phyloP scores from a whole-genome alignment of 2,113 vertebrate species.

The Boulengerochromis microlepis region DNA sequence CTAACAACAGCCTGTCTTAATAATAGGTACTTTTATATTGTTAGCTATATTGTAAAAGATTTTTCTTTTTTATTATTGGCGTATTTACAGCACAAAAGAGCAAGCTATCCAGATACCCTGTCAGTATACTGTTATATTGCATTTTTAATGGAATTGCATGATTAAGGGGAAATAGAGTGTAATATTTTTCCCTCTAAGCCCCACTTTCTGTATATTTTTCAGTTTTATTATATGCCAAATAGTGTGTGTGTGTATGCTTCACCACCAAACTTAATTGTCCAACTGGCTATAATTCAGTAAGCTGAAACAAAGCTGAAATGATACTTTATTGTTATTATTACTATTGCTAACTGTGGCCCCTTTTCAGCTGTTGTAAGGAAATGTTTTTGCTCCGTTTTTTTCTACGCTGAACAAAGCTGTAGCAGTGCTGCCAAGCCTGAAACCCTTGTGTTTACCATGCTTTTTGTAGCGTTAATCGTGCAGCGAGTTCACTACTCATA shows the following conservation, averaged over 20 bases:
- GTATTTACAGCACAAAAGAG: not conserved
- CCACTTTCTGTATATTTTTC: not conserved
- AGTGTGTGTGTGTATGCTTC: not conserved
- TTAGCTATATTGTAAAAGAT: not conserved
- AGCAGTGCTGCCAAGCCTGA: constrained; percentile 60
- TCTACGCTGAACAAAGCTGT: constrained; percentile 55
- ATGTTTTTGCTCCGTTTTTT: constrained; percentile 36
- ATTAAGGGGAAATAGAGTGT: not conserved
- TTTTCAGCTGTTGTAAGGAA: constrained; percentile 19
- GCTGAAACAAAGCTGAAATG: constrained; percentile 2
- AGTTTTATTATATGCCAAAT: constrained; percentile 6
- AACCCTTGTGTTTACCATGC: constrained; percentile 63
- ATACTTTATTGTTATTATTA: constrained; percentile 23
- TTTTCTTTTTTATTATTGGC: not conserved
- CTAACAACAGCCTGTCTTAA: constrained; percentile 7
- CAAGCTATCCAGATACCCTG: not conserved
- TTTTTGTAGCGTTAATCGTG: constrained; percentile 61
- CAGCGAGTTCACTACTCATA: constrained; percentile 48
- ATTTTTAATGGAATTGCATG: not conserved
- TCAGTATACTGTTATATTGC: not conserved
- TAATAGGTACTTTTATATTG: constrained; percentile 13
- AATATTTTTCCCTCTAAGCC: not conserved
- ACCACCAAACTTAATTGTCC: constrained; percentile 13
- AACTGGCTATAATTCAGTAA: constrained; percentile 12
- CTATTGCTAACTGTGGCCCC: constrained; percentile 3